Conservation (phyloP, 2,113 vertebrate genomes). For the Cyprinodon brontotheroides region DNA sequence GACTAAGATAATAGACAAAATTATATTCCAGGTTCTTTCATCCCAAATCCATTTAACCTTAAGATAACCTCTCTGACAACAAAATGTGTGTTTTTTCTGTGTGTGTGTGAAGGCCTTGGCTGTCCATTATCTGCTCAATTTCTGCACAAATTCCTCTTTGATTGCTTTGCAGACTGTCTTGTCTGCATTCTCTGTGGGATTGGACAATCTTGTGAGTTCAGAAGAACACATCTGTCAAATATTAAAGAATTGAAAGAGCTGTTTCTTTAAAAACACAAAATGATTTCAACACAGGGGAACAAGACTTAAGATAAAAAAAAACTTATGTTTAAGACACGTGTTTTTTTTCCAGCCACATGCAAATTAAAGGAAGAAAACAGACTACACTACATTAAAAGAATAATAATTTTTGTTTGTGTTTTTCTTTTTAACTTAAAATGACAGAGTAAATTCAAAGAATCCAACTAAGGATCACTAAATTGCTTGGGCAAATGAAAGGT, state of each 20-base stretch:
- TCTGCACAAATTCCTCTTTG: constrained; percentile 24
- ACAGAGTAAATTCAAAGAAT: too few relatives aligned
- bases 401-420: not conserved
- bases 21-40: constrained; percentile 16
- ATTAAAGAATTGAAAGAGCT: not conserved
- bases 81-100: constrained; percentile 29
- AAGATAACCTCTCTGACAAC: constrained; percentile 39
- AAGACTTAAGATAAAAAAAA: not conserved
- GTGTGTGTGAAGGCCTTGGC: constrained; percentile 6
- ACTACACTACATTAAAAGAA: not conserved
- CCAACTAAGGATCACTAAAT: too few relatives aligned
- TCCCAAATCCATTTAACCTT: constrained; percentile 13
- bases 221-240: constrained; percentile 14
- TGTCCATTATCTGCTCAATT: constrained; percentile 39
- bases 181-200: constrained; percentile 36
- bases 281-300: not conserved
- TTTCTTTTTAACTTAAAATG: not conserved
- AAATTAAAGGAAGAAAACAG: not conserved
- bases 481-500: too few relatives aligned
- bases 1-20: constrained; percentile 13
- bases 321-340: not conserved
- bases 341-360: not conserved
- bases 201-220: constrained; percentile 30
- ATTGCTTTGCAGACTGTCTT: constrained; percentile 14
- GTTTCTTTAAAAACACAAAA: not conserved